Conservation (phyloP, 2,797 vertebrate species). For the Allochrocebus solatus region DNA sequence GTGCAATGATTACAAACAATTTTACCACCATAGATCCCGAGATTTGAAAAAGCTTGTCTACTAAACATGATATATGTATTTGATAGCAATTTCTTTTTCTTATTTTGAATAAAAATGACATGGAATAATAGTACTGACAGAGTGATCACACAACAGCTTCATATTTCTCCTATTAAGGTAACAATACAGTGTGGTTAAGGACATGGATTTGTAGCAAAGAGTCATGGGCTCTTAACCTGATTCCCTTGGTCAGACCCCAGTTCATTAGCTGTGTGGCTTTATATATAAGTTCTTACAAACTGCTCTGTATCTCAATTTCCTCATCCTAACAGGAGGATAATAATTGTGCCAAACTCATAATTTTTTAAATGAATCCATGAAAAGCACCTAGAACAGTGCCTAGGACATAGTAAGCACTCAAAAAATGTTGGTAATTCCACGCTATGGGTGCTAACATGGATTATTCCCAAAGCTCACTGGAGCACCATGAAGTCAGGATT, state of each 20-base stretch:
- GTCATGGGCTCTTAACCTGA: neutral
- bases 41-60: neutral
- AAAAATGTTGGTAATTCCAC: neutral
- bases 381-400: neutral
- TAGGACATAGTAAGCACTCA: neutral
- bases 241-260: neutral
- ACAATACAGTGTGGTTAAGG: neutral
- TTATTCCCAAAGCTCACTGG: neutral
- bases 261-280: neutral
- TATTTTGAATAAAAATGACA: neutral
- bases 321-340: neutral
- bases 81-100: neutral
- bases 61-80: neutral
- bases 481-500: neutral
- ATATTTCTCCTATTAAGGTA: neutral
- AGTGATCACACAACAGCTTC: neutral
- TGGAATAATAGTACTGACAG: neutral
- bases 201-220: neutral
- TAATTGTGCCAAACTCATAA: neutral
- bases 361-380: neutral
- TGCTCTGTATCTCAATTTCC: neutral
- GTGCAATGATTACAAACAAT: neutral
- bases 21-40: neutral
- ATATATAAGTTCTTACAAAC: neutral
- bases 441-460: neutral